Percentiles rank a stretch among this genome's conserved stretches.
phyloP scores from a whole-genome alignment of 2,888 invertebrate genomes.

The Epicampocera succincta region DNA sequence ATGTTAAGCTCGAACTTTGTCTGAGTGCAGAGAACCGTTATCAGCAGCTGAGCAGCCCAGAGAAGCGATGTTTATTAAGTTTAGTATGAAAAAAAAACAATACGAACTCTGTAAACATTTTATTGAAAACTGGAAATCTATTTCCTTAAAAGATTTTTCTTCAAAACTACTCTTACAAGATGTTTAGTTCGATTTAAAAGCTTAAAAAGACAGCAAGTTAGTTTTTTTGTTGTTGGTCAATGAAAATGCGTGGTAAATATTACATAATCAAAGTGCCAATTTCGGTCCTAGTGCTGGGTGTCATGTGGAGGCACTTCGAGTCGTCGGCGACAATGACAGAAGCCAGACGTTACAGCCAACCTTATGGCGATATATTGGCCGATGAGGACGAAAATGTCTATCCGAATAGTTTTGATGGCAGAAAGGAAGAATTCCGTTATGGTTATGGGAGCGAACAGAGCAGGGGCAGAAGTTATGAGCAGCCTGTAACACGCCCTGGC shows the following conservation, averaged over 20 bases:
- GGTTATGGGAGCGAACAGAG: not conserved
- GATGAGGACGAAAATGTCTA: conserved; percentile 28
- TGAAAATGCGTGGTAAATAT: not conserved
- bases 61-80: conserved; percentile 37
- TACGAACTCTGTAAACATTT: conserved; percentile 14
- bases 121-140: conserved; percentile 7
- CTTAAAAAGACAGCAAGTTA: not conserved
- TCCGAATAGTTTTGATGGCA: conserved; percentile 21
- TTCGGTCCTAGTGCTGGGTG: not conserved
- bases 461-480: not conserved
- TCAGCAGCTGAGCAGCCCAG: conserved; percentile 44
- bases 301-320: conserved; percentile 4
- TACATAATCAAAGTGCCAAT: not conserved
- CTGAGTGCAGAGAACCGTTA: conserved; percentile 33
- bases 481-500: not conserved
- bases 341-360: conserved; percentile 30
- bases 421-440: not conserved
- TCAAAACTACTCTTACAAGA: not conserved
- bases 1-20: conserved; percentile 64
- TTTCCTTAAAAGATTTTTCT: conserved; percentile 30
- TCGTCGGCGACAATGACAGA: not conserved
- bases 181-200: conserved; percentile 20
- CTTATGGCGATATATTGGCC: conserved; percentile 40
- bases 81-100: conserved; percentile 31
- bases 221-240: not conserved